Evolutionary conservation across 2,797 vertebrate genomes (phyloP).

Genomic region (Typhlichthys subterraneus): DNA sequence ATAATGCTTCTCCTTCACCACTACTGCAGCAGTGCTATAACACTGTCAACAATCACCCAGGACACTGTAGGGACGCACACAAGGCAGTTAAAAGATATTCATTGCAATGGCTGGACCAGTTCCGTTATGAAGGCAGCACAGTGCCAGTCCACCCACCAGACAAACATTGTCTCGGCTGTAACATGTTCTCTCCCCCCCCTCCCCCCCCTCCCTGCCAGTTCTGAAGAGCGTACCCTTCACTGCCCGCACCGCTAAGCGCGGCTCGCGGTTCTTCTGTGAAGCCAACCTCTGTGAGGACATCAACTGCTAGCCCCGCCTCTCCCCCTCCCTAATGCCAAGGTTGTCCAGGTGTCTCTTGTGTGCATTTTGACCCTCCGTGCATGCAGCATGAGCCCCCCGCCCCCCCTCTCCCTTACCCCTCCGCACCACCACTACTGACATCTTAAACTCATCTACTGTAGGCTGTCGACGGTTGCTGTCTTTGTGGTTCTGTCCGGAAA

Average conservation of each 20-base stretch:
- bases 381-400: conserved; percentile 72
- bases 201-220: conserved; percentile 78
- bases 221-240: conserved; percentile 99
- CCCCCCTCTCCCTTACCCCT: conserved; percentile 16
- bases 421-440: conserved; percentile 5
- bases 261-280: conserved; percentile 98
- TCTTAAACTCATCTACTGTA: conserved; percentile 60
- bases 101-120: conserved; percentile 16
- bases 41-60: conserved; percentile 9
- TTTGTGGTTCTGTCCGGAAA: conserved; percentile 40
- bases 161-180: conserved; percentile 59
- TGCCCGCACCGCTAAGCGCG: conserved; percentile 96
- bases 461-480: conserved; percentile 49
- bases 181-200: conserved; percentile 63
- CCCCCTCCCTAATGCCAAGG: conserved; percentile 72
- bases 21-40: conserved; percentile 4
- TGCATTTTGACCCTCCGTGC: conserved; percentile 64
- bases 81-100: conserved; percentile 9
- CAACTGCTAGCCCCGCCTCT: conserved; percentile 89
- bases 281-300: conserved; percentile 95
- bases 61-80: neutral
- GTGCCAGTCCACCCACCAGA: conserved; percentile 9
- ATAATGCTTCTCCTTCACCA: conserved; percentile 36
- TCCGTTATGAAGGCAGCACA: conserved; percentile 21
- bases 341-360: conserved; percentile 77